Evolutionary conservation across 2,888 invertebrate species (phyloP), one percentile per base, ranked within the genome.

Genomic region (Ferrisia virgata): DNA sequence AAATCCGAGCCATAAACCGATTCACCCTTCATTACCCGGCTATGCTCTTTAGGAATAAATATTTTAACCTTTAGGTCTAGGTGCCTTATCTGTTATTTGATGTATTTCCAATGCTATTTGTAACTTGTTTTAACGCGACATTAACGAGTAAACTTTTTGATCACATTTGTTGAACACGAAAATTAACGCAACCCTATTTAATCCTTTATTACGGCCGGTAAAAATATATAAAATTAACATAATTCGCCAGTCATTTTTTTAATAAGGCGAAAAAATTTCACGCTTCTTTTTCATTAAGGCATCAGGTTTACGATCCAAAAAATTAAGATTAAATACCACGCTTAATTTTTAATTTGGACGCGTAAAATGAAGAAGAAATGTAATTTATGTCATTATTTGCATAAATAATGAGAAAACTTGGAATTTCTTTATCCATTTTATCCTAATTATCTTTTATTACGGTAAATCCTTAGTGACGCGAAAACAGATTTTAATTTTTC

Each of bases 361-460:
- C 81, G 81, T 81, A 58, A 81, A 81, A 53, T 58, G 58, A 53
- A 81, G 81, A 36, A 47, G 53, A 58, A 81, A 81, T 58, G 81
- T 81, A 81, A 53, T 81, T 81, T 58, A 81, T 81, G 58, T 58
- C 58, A 81, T 81, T 58, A 53, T 40, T 69, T 64, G 64, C 64
- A 64, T 82, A 58, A 82, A 82, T 82, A 82, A 82, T 82, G 82
- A 82, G 58, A 58, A 64, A 82, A 82, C 82, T 82, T 82, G 82
- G 82, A 82, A 82, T 82, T 82, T 82, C 82, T 82, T 82, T 82
- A 82, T 82, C 82, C 82, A 82, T 58, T 82, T 82, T 82, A 64
- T 82, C 58, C 58, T 82, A 82, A 82, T 82, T 82, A 82, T 82
- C 64, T 82, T 82, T 64, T 58, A 82, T 82, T 82, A 82, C 82